A percentile compares a stretch with the other conserved stretches of the same genome.
Evolutionary conservation across 2,888 invertebrate genomes (phyloP).

Genomic region (Morpho deidamia): DNA sequence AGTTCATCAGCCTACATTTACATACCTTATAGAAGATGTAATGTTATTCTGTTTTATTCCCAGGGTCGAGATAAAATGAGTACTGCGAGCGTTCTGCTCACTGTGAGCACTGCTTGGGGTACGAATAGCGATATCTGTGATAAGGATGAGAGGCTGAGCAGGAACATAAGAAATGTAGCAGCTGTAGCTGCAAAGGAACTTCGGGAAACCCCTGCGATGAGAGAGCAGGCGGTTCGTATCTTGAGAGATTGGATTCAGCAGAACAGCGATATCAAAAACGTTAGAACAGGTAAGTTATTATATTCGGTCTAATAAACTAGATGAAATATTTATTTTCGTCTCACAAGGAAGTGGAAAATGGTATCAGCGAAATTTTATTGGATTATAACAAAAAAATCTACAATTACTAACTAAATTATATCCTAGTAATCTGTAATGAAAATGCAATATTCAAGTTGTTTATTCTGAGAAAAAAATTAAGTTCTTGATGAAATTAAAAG

Average conservation of each 20-base stretch:
- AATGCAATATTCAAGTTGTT: too few relatives aligned
- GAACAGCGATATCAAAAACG: constrained; percentile 83
- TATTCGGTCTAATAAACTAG: background rate
- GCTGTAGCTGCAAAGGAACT: constrained; percentile 82
- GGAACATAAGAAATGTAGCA: constrained; percentile 40
- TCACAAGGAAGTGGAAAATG: too few relatives aligned
- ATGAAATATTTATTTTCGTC: too few relatives aligned
- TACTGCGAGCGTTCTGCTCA: constrained; percentile 60
- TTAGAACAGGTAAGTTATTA: constrained; percentile 76
- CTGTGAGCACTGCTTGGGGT: constrained; percentile 58
- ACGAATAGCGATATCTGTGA: constrained; percentile 50
- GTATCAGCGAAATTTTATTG: too few relatives aligned
- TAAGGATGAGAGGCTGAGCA: constrained; percentile 42
- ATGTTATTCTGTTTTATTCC: background rate
- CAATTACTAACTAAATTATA: too few relatives aligned
- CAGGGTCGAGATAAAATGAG: constrained; percentile 43
- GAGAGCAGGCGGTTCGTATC: constrained; percentile 81
- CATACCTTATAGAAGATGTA: too few relatives aligned
- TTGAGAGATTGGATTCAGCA: constrained; percentile 84
- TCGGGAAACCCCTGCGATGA: constrained; percentile 82
- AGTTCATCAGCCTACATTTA: too few relatives aligned
- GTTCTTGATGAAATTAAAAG: too few relatives aligned
- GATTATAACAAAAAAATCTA: too few relatives aligned
- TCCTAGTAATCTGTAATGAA: too few relatives aligned
- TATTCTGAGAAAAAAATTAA: too few relatives aligned